Conservation (phyloP, 2,113 vertebrate species). For the Falco punctatus region DNA sequence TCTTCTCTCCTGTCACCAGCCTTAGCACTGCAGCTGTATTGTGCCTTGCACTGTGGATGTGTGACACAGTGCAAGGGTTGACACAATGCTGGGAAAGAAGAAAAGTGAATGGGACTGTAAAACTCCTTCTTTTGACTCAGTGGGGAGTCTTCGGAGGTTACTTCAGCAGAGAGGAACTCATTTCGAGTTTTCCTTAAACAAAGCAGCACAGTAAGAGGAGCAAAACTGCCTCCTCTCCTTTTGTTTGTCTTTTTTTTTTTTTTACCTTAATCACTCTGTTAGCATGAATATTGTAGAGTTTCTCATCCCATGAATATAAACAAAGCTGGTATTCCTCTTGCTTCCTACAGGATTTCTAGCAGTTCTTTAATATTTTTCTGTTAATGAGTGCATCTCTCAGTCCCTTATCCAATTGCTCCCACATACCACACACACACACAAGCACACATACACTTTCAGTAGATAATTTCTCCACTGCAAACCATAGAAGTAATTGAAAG, state of each 20-base stretch:
- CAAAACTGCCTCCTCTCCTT: conserved; percentile 7
- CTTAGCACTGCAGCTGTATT: background rate
- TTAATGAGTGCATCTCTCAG: background rate
- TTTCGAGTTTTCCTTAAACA: conserved; percentile 51
- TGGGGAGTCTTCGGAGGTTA: conserved; percentile 41
- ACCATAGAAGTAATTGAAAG: background rate
- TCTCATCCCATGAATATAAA: conserved; percentile 43
- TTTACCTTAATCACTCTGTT: conserved; percentile 27
- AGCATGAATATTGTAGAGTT: conserved; percentile 31
- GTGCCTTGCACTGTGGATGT: conserved; percentile 27
- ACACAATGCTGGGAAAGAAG: conserved; percentile 60
- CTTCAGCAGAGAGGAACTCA: conserved; percentile 42
- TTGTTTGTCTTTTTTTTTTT: conserved; percentile 37
- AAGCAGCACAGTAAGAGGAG: conserved; percentile 14
- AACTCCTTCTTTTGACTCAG: conserved; percentile 29
- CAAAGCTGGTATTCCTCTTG: conserved; percentile 29
- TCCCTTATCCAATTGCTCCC: background rate
- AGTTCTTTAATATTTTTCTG: conserved; percentile 17
- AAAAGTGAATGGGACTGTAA: conserved; percentile 42
- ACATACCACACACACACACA: background rate
- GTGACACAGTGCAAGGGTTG: conserved; percentile 56
- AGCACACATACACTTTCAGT: background rate
- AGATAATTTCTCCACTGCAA: background rate
- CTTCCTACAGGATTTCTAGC: conserved; percentile 17
- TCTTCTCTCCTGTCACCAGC: background rate